Evolutionary conservation across 2,888 invertebrate genomes (phyloP), one percentile per base, ranked within the genome.

Genomic region (Aporophyla lueneburgensis): DNA sequence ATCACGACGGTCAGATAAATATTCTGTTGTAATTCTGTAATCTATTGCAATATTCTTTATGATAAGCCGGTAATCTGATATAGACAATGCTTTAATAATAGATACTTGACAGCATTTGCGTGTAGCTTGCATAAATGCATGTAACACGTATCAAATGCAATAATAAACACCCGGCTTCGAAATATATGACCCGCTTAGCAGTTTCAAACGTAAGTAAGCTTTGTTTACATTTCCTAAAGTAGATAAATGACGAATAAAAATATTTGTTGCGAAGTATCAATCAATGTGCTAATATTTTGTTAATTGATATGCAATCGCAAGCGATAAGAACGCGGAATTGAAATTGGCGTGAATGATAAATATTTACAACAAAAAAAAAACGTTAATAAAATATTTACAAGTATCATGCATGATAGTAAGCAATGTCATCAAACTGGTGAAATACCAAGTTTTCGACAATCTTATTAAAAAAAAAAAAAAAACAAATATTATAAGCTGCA

Each of bases 11-110:
- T n/a, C 5, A 51, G 68, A 71, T 58, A 59, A 58, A 12, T n/a
- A 53, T 59, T 77, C 70, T 72, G 51, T 72, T 71, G 21, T 58
- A 54, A 77, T 77, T 76, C 68, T 56, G 33, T 77, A 63, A 71
- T 77, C 56, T 63, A 24, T 77, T 46, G 63, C 43, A 77, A 67
- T 59, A 69, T 62, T 69, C 27, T 67, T 58, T 62, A 56, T 19
- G 69, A 67, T 83, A 72, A 70, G 10, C n/a, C 12, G 12, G 63
- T 80, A 80, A 83, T 83, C 69, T 67, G 51, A 78, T 83, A 80
- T 12, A 56, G 59, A 81, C 58, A 70, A 65, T 61, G 21, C 14
- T 76, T 83, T 58, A 77, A 66, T 74, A 71, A 80, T 83, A 83
- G 71, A 49, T 59, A 59, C 67, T 71, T 51, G 58, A 71, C 76